Base-by-base conservation (phyloP, 2,113 vertebrate genomes). In the Gobiocypris rarus region DNA sequence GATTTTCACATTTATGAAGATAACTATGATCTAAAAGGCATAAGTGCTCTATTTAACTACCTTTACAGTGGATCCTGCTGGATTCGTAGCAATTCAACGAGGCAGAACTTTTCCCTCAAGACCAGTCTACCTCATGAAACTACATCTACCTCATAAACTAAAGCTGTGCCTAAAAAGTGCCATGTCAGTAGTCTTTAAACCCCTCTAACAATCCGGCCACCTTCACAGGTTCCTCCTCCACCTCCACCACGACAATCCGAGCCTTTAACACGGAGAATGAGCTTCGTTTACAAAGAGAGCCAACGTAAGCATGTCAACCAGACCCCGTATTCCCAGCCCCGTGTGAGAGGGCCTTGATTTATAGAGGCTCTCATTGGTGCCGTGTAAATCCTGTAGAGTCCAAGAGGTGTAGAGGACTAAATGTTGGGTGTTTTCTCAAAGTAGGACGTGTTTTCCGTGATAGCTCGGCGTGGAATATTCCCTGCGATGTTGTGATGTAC, bases 201-300 rank as follows among this genome's bases (percentile, higher is more conserved):
- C 50, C 67, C 45, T 89, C 81, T 93, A 92, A 94, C 86, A 84
- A 73, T 77, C 83, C 31, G 41, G 87, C 81, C 4, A 81, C 82
- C 87, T 90, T 80, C 87, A 86, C 93, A 94, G 94, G 93, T 94
- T 15, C 93, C 92, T 87, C 93, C 93, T 88, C 91, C 90, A 87
- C 92, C 93, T 50, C 94, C 94, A 15, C 93, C 89, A 24, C 92
- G 93, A 87, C 93, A 94, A 87, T 91, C 91, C 2, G 92, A 94
- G 89, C 92, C 92, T 75, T 91, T 94, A 87, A 85, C 77, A 5
- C 88, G 90, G 89, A 92, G 92, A 91, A 48, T 91, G 26, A 93
- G 92, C 82, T 89, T 94, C 74, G 89, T 95, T 94, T 94, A 93
- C 92, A 94, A 94, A 94, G 94, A 95, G 84, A 94, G 94, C 87